phyloP scores from a whole-genome alignment of 2,888 invertebrate species.

The Chrysotoxum bicinctum region DNA sequence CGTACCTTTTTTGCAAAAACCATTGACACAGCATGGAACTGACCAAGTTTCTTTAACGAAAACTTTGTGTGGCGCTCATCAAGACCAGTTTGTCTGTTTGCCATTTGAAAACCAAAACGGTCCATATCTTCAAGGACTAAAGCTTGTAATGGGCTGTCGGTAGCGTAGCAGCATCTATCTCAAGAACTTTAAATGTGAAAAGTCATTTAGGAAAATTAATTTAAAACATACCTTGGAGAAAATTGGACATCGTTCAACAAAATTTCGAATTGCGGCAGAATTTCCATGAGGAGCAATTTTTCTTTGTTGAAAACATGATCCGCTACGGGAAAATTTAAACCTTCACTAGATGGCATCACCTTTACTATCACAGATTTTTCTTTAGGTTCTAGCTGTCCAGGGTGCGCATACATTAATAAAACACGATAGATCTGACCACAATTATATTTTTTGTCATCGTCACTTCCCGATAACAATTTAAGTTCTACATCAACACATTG shows the following conservation, averaged over 20 bases:
- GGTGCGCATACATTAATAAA: constrained; percentile 47
- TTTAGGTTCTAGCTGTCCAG: not conserved
- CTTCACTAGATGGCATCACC: constrained; percentile 75
- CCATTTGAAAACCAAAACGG: constrained; percentile 82
- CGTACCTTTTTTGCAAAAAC: constrained; percentile 82
- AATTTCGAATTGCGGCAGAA: constrained; percentile 80
- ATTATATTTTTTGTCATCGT: constrained; percentile 77
- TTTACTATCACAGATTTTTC: constrained; percentile 74
- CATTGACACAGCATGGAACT: constrained; percentile 83
- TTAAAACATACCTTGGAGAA: constrained; percentile 36
- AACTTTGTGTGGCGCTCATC: constrained; percentile 82
- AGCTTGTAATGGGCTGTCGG: constrained; percentile 75
- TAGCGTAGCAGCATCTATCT: constrained; percentile 70
- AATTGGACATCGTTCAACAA: constrained; percentile 76
- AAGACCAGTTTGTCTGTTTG: constrained; percentile 82
- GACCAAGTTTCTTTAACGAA: constrained; percentile 83
- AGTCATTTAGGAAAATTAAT: too few species aligned
- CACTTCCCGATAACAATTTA: constrained; percentile 75
- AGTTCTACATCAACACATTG: constrained; percentile 46
- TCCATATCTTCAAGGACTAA: constrained; percentile 79
- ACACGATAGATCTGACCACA: constrained; percentile 79
- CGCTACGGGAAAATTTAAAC: constrained; percentile 77
- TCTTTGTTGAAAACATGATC: constrained; percentile 82
- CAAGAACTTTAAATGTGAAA: too few species aligned
- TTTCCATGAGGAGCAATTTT: constrained; percentile 78